Conservation (phyloP, 2,888 invertebrate species). For the Caradrina clavipalpis region DNA sequence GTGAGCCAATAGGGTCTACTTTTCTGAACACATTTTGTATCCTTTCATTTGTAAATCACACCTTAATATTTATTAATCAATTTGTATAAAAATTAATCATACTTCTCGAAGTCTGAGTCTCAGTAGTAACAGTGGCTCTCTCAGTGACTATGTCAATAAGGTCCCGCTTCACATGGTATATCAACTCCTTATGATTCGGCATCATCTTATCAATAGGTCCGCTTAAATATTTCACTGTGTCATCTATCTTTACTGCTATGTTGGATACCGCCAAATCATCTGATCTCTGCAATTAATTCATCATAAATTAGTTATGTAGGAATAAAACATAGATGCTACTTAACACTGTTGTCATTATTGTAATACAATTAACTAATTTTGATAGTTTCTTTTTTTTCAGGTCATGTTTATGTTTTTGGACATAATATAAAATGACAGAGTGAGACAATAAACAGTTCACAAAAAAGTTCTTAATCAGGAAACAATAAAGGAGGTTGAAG, state of each 20-base stretch:
- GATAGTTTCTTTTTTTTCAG: neutral
- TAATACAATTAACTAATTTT: neutral
- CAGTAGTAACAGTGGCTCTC: conserved; percentile 81
- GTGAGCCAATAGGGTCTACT: neutral
- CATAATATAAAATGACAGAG: conserved; percentile 27
- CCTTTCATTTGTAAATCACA: neutral
- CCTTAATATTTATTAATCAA: neutral
- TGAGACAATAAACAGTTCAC: conserved; percentile 4
- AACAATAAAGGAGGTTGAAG: neutral
- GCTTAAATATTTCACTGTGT: conserved; percentile 87
- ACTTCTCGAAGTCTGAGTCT: conserved; percentile 86
- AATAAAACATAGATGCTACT: neutral
- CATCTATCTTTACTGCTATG: conserved; percentile 91
- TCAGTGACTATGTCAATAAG: conserved; percentile 92
- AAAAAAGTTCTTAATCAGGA: neutral
- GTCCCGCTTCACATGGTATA: conserved; percentile 92
- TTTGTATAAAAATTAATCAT: conserved; percentile 47
- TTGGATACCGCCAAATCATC: conserved; percentile 92
- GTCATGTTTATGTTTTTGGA: conserved; percentile 16
- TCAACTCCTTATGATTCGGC: conserved; percentile 92
- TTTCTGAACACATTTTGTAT: neutral
- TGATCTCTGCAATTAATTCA: conserved; percentile 82
- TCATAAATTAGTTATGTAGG: neutral
- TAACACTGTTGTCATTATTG: conserved; percentile 14
- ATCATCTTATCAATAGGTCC: conserved; percentile 92